Evolutionary conservation across 2,797 vertebrate species (phyloP).

Genomic region (Oreochromis grahami): DNA sequence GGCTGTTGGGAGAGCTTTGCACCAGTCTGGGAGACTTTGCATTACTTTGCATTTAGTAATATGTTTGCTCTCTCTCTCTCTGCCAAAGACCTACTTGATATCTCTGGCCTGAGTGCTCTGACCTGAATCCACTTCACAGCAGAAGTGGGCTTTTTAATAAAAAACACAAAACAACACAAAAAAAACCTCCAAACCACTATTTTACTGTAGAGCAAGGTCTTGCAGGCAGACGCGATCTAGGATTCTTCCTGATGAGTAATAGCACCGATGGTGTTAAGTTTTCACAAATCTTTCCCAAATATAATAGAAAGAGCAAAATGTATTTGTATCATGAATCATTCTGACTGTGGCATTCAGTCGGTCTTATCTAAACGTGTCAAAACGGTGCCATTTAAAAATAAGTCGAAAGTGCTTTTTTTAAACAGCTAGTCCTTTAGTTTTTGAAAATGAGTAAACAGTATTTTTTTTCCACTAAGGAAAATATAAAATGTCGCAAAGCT

Average conservation of each 20-base stretch:
- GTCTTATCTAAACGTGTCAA: not conserved
- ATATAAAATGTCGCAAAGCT: not conserved
- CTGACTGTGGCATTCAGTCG: not conserved
- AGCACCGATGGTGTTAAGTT: not conserved
- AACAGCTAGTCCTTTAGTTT: not conserved
- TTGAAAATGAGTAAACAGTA: not conserved
- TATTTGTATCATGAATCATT: not conserved
- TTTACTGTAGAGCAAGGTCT: not conserved
- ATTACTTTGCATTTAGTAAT: constrained; percentile 51
- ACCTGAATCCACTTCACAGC: constrained; percentile 17
- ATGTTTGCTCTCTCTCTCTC: constrained; percentile 38
- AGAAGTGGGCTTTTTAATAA: not conserved
- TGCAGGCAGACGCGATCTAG: not conserved
- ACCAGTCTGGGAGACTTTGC: constrained; percentile 23
- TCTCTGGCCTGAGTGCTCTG: constrained; percentile 34
- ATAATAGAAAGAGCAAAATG: not conserved
- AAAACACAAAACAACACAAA: rapidly evolving
- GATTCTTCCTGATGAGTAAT: not conserved
- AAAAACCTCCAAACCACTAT: not conserved
- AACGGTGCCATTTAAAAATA: not conserved
- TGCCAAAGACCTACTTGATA: constrained; percentile 58
- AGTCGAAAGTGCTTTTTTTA: not conserved
- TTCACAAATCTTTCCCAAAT: not conserved
- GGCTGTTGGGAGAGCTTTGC: constrained; percentile 18
- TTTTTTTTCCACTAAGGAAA: not conserved